phyloP scores from a whole-genome alignment of 2,113 vertebrate genomes.

The Nymphicus hollandicus region DNA sequence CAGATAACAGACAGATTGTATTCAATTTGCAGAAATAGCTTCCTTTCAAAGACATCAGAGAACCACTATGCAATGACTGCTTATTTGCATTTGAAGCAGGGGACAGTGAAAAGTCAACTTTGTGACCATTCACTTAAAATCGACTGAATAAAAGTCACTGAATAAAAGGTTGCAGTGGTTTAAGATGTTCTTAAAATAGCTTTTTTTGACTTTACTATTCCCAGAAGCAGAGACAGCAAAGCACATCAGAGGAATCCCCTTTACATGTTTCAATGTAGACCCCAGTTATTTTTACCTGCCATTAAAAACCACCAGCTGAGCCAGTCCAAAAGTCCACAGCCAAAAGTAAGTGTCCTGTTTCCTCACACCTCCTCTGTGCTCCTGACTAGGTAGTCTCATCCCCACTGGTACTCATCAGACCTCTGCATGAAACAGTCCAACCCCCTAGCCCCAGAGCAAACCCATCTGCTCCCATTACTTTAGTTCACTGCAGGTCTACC shows the following conservation, averaged over 20 bases:
- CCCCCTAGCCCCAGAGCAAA: not conserved
- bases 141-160: not conserved
- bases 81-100: not conserved
- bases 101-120: not conserved
- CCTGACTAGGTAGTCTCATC: not conserved
- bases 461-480: not conserved
- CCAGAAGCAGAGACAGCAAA: not conserved
- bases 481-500: not conserved
- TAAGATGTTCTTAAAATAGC: not conserved
- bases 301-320: not conserved
- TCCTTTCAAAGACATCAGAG: not conserved
- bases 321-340: not conserved
- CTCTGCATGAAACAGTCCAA: not conserved
- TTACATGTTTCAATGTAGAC: not conserved
- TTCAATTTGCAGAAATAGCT: not conserved
- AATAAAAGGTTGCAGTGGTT: not conserved
- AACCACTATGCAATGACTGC: not conserved
- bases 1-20: not conserved
- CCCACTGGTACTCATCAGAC: not conserved
- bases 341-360: not conserved
- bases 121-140: not conserved
- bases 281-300: not conserved
- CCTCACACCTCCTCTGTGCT: not conserved
- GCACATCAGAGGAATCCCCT: not conserved
- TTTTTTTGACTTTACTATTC: not conserved